These are phyloP conservation scores for Cepaea nemoralis DNA, from an alignment of 1,140 invertebrate species.

Conservation along the genomic window DNA sequence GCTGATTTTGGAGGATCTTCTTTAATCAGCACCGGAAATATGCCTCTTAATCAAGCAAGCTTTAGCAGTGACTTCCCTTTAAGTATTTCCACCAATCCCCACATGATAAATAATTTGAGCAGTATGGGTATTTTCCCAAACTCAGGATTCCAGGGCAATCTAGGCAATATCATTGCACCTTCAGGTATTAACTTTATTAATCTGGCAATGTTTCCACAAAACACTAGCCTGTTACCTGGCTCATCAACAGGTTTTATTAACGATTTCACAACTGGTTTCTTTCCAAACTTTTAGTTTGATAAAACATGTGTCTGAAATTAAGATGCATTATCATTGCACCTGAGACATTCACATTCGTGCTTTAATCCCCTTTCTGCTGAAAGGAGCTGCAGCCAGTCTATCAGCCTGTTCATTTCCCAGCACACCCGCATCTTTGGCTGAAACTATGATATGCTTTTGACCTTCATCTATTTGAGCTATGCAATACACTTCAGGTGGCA, in stretches of 20 bases:
- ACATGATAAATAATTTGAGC: background rate
- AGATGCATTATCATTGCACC: no score
- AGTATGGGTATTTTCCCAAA: background rate
- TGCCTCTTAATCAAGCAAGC: background rate
- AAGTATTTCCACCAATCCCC: background rate
- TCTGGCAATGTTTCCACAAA: background rate
- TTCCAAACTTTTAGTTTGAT: background rate
- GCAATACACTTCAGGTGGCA: no score
- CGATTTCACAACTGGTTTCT: background rate
- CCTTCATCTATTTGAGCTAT: no score
- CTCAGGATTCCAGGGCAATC: background rate
- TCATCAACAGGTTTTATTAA: background rate
- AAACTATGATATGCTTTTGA: no score
- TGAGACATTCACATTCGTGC: no score
- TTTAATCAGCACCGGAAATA: background rate
- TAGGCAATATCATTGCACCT: background rate
- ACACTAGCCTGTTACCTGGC: background rate
- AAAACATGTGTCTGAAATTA: no score
- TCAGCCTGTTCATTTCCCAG: no score
- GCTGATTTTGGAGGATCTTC: background rate
- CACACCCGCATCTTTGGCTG: no score
- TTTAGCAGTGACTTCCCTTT: background rate
- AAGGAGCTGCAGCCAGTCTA: no score
- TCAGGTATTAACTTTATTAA: constrained; percentile 2
- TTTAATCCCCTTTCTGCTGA: no score